Evolutionary conservation across 2,888 invertebrate species (phyloP), one percentile per base, ranked within the genome.

Genomic region (Drosophila paranaensis): DNA sequence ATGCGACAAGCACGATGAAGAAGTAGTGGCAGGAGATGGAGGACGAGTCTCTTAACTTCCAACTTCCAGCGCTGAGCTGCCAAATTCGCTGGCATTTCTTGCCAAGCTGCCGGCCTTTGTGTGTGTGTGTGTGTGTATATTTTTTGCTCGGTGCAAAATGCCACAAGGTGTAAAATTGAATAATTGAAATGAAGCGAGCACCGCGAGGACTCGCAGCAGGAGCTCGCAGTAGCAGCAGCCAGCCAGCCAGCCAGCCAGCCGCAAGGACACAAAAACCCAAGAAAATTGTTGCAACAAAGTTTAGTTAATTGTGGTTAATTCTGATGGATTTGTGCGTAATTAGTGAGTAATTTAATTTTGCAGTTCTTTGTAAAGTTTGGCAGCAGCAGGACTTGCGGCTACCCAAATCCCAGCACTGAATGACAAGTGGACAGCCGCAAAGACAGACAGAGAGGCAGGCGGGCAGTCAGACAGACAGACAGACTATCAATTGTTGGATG

Each of bases 111-210:
- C 45, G 20, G 20, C 2, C 27, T 27, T 48, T 48, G n/a, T 42
- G 27, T 14, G 10, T 65, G 35, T 71, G 42, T 43, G 33, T 55
- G 20, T 33, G 55, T 40, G 58, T 53, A 40, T 66, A 67, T 71
- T 68, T 68, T 73, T 63, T 77, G 62, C 65, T 57, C 68, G 60
- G 79, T 72, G 67, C 62, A 71, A 86, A 82, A 88, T 90, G 90
- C 90, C 90, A 82, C 86, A 90, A 90, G 90, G 90, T 90, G 90
- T 86, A 90, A 90, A 90, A 90, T 90, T 90, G 88, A 90, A 90
- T 90, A 90, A 90, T 90, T 90, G 85, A 90, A 90, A 90, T 82
- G 77, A 79, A 81, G 88, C 79, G 81, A 77, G 72, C 37, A 64
- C 48, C 60, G 56, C 60, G 50, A 62, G 50, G 20, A 70, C 66